Percentiles rank a stretch among this genome's conserved stretches.
Conservation (phyloP, 2,888 invertebrate species). For the Selenia dentaria region DNA sequence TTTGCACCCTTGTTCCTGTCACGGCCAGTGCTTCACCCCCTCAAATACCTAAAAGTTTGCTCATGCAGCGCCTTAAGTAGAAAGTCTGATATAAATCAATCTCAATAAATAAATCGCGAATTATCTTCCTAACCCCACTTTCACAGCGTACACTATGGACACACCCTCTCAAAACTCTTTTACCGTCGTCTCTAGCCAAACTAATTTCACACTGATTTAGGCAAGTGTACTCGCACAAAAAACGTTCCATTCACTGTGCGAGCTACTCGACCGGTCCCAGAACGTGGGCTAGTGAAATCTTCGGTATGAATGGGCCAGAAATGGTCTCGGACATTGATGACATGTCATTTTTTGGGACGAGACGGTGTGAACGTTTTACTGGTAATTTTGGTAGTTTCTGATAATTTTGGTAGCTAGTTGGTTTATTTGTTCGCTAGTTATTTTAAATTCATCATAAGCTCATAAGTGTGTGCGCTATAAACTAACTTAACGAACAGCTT, state of each 20-base stretch:
- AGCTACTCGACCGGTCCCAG: constrained; percentile 43
- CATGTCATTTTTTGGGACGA: constrained; percentile 29
- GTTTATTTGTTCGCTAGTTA: too few relatives aligned
- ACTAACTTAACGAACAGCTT: too few relatives aligned
- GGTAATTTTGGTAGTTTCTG: constrained; percentile 7
- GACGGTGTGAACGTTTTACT: constrained; percentile 28
- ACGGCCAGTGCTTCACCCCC: too few relatives aligned
- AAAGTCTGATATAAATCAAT: too few relatives aligned
- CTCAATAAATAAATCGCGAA: too few relatives aligned
- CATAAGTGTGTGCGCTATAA: too few relatives aligned
- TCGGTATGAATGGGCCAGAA: constrained; percentile 46
- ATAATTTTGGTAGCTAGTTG: constrained; percentile 10
- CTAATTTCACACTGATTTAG: constrained; percentile 82
- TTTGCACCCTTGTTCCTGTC: too few relatives aligned
- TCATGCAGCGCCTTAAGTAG: too few relatives aligned
- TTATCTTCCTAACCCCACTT: too few relatives aligned
- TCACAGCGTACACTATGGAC: constrained; percentile 42
- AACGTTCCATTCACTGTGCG: constrained; percentile 69
- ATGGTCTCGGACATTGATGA: constrained; percentile 30
- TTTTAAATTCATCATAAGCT: too few relatives aligned
- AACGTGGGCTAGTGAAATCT: constrained; percentile 47
- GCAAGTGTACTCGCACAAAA: constrained; percentile 77
- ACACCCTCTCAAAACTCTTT: constrained; percentile 43
- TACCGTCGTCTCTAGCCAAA: constrained; percentile 53
- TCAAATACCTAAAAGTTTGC: too few relatives aligned